Evolutionary conservation across 2,797 vertebrate genomes (phyloP), one percentile per base, ranked within the genome.

Genomic region (Poeciliopsis gracilis): DNA sequence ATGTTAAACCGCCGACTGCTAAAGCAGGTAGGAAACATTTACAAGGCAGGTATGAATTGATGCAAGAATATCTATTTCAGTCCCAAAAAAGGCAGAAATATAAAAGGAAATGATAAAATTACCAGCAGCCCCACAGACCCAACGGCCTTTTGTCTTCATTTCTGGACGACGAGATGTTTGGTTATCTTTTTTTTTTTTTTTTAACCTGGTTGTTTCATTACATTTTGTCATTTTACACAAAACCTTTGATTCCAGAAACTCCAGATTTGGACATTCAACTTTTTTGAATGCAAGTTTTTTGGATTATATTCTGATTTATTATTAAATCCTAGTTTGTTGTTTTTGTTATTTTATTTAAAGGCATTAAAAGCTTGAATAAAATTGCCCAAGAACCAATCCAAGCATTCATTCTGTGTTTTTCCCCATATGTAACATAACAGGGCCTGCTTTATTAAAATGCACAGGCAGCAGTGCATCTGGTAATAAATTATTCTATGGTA

Each of bases 401-500:
- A 66, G 18, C 8, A 33, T 30, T 41, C 10, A 67, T 67, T 67
- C 9, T 38, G 33, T 23, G 18, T 25, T 41, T 67, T 67, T 25
- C 10, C 10, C 63, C 36, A 67, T 25, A 12, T 36, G 4, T 38
- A 9, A 67, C 23, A 63, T 9, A 18, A 33, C 28, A 33, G 20
- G 5, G 28, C 36, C 78, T 77, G 38, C 20, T 38, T 63, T 57
- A 55, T 28, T 11, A 74, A 8, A 78, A 66, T 47, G 81, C 36
- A 72, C 67, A 69, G 51, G 72, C 18, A 72, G 28, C 11, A 5
- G 18, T 72, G 82, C 81, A 1, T 78, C 75, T n/a, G 82, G 71
- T 59, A 73, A 77, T 76, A 46, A 36, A 63, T 57, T 38, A 79
- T 81, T 67, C 76, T 25, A 18, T 61, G 63, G 36, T 41, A 41